Percentiles rank a stretch among this genome's conserved stretches.
Conservation (phyloP, 2,113 vertebrate species). For the Percopsis transmontana region DNA sequence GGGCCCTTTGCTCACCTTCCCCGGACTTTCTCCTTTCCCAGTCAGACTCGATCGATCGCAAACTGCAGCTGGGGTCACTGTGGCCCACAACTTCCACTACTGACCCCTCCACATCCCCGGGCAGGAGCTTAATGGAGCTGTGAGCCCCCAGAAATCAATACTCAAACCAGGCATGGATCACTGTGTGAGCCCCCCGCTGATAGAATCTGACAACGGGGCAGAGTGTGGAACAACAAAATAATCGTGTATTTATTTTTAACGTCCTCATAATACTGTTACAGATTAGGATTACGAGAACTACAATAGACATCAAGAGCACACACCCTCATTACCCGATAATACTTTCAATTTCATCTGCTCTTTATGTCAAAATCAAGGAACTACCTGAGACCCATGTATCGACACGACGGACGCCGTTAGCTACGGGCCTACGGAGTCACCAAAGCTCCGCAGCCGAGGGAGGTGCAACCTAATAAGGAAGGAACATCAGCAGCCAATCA, state of each 20-base stretch:
- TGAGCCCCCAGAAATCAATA: constrained; percentile 91
- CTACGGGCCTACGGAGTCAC: constrained; percentile 53
- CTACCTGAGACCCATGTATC: constrained; percentile 36
- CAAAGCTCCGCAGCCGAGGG: constrained; percentile 39
- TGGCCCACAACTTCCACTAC: constrained; percentile 86
- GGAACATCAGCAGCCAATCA: constrained; percentile 66
- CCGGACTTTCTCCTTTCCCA: constrained; percentile 83
- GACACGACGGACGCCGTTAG: constrained; percentile 32
- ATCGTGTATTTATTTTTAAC: constrained; percentile 19
- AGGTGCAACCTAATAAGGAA: constrained; percentile 53
- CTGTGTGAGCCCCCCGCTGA: constrained; percentile 80
- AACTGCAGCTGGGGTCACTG: constrained; percentile 91
- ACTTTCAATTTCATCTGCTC: constrained; percentile 4
- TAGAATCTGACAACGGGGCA: constrained; percentile 83
- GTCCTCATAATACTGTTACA: neutral
- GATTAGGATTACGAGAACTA: constrained; percentile 17
- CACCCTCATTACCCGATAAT: constrained; percentile 9
- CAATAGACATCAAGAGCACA: constrained; percentile 15
- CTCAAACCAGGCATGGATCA: constrained; percentile 94
- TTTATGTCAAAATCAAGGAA: constrained; percentile 17
- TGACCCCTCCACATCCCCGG: constrained; percentile 83
- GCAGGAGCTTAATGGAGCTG: constrained; percentile 94
- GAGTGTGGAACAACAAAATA: constrained; percentile 81
- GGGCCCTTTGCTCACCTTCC: constrained; percentile 85
- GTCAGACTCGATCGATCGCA: constrained; percentile 92